Evolutionary conservation across 92 coral and sea anemone genomes (phyloP).

Genomic region (Heteractis magnifica): DNA sequence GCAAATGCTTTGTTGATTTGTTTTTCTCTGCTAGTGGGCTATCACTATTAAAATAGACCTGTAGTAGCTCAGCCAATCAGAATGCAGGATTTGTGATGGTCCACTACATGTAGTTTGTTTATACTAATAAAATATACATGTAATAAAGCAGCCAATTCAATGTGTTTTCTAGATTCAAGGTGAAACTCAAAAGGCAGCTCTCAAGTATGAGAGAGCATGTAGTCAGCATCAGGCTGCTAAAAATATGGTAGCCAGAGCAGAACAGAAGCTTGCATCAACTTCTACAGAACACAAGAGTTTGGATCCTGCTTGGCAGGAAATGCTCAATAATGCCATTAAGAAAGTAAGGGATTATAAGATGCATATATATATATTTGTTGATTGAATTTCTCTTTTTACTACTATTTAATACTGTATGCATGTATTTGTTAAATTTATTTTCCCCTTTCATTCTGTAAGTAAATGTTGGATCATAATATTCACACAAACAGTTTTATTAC

Average conservation of each 20-base stretch:
- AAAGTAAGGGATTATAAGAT: conserved; percentile 48
- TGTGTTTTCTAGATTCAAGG: conserved; percentile 63
- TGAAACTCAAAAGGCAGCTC: conserved; percentile 92
- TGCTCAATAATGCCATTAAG: conserved; percentile 84
- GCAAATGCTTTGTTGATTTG: not conserved
- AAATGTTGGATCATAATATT: no score
- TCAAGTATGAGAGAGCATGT: conserved; percentile 89
- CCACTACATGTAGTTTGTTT: no score
- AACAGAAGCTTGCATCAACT: conserved; percentile 78
- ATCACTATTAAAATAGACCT: not conserved
- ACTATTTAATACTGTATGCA: no score
- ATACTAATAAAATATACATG: no score
- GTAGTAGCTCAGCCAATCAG: not conserved
- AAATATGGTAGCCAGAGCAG: conserved; percentile 82
- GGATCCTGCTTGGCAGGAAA: conserved; percentile 94
- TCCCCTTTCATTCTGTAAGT: no score
- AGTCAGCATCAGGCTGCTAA: conserved; percentile 85
- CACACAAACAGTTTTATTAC: no score
- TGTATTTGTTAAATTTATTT: no score
- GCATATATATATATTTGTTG: not conserved
- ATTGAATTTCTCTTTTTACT: not conserved
- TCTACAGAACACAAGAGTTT: conserved; percentile 80
- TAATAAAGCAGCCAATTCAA: not conserved
- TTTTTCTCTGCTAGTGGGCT: not conserved
- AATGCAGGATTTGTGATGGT: not conserved